Percentiles rank a stretch among this genome's conserved stretches.
Conservation (phyloP, 1,140 invertebrate species). For the Lepidurus packardi region DNA sequence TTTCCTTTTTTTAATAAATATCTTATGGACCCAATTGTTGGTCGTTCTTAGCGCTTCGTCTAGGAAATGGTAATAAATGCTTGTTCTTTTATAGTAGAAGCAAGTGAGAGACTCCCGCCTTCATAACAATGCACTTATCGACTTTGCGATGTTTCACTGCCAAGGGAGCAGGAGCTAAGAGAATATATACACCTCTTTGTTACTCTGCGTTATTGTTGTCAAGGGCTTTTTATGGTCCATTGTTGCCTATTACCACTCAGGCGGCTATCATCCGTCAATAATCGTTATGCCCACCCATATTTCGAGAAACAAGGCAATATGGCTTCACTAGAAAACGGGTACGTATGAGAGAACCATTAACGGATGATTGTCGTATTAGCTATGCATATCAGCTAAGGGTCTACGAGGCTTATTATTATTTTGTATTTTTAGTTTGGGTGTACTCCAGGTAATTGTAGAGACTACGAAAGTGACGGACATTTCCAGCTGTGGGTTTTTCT, state of each 20-base stretch:
- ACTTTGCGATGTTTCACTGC: constrained; percentile 1
- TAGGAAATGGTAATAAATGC: not conserved
- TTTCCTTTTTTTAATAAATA: not conserved
- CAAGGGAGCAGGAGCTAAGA: not conserved
- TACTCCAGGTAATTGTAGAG: too few species aligned
- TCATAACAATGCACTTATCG: not conserved
- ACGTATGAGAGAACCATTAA: not conserved
- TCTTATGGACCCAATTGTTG: not conserved
- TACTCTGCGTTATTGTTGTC: not conserved
- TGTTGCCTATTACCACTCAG: not conserved
- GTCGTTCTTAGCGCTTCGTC: not conserved
- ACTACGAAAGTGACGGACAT: too few species aligned
- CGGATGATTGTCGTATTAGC: too few species aligned
- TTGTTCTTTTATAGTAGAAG: not conserved
- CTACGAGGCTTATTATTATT: too few species aligned
- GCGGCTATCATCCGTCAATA: not conserved
- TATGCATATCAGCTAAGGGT: too few species aligned
- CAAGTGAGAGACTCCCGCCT: not conserved
- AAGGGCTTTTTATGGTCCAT: not conserved
- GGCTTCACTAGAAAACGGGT: not conserved
- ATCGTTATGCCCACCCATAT: not conserved
- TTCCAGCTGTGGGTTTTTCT: too few species aligned
- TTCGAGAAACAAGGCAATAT: not conserved
- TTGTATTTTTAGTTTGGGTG: too few species aligned
- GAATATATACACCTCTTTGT: constrained; percentile 2